Evolutionary conservation across 2,888 invertebrate genomes (phyloP).

Genomic region (Julus scanicus): DNA sequence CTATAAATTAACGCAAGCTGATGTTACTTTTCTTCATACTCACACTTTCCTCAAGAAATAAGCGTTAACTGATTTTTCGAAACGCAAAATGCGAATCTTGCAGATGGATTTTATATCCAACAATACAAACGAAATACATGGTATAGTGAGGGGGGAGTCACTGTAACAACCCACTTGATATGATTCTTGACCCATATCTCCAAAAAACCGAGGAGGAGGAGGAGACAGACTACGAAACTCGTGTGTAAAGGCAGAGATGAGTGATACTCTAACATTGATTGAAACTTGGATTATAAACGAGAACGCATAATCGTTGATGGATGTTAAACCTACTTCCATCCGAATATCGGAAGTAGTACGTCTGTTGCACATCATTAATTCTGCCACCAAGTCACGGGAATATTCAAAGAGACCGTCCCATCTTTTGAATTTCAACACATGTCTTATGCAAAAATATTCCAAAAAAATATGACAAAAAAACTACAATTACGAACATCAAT

Average conservation of each 20-base stretch:
- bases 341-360: not conserved
- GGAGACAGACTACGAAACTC: not conserved
- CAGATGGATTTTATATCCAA: no score
- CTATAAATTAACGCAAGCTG: no score
- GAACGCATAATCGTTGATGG: not conserved
- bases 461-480: not conserved
- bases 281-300: not conserved
- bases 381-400: not conserved
- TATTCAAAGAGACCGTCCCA: not conserved
- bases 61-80: no score
- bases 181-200: not conserved
- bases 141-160: no score
- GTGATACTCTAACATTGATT: not conserved
- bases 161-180: no score
- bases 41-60: no score
- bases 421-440: not conserved
- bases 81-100: no score
- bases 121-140: no score
- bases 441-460: not conserved
- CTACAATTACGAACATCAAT: no score
- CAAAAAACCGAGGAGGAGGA: not conserved
- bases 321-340: not conserved
- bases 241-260: not conserved
- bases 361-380: not conserved
- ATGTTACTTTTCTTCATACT: no score